Evolutionary conservation across 2,797 vertebrate genomes (phyloP).

Genomic region (Poeciliopsis presidionis): DNA sequence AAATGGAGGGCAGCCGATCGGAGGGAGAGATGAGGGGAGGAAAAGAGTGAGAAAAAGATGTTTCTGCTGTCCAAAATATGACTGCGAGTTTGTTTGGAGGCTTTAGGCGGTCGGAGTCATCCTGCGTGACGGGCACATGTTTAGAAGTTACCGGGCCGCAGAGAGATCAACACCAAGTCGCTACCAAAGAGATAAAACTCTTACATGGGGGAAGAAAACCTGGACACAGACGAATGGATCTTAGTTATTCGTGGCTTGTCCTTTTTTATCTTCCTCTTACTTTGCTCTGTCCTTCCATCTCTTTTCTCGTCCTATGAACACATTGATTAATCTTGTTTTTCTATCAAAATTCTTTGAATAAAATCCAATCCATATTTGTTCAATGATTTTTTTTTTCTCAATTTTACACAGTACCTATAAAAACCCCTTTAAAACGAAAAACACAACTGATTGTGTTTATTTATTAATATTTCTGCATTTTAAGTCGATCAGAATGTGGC

Average conservation of each 20-base stretch:
- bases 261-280: conserved; percentile 15
- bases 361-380: neutral
- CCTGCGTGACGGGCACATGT: conserved; percentile 48
- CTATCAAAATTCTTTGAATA: neutral
- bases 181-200: conserved; percentile 55
- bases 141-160: conserved; percentile 58
- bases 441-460: neutral
- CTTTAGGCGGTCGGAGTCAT: conserved; percentile 31
- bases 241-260: conserved; percentile 1
- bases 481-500: neutral
- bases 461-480: neutral
- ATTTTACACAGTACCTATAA: neutral
- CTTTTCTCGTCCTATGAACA: conserved; percentile 40
- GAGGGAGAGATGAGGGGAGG: neutral
- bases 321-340: neutral
- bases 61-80: conserved; percentile 28
- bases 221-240: conserved; percentile 45
- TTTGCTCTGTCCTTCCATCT: conserved; percentile 1
- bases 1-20: conserved; percentile 5
- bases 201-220: conserved; percentile 16
- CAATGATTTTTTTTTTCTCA: neutral
- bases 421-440: neutral
- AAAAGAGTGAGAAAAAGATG: neutral
- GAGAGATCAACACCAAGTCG: conserved; percentile 46
- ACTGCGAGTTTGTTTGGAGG: conserved; percentile 40